phyloP scores from a whole-genome alignment of 2,113 vertebrate genomes.

The Vulpes vulpes region DNA sequence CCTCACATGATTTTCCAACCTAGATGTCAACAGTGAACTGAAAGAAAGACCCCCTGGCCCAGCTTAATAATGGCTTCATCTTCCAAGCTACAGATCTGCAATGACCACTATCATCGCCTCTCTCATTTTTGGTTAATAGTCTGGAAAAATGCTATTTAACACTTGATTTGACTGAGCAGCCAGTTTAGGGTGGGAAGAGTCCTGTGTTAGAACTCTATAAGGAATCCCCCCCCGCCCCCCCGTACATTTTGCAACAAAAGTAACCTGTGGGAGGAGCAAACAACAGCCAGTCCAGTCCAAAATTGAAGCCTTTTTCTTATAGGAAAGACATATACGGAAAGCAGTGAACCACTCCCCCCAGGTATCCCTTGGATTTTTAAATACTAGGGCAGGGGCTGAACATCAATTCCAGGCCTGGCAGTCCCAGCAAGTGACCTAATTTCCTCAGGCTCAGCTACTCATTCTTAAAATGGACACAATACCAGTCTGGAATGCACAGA shows the following conservation, averaged over 20 bases:
- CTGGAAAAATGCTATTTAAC: not conserved
- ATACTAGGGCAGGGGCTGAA: not conserved
- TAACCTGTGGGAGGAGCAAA: not conserved
- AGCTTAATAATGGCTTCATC: not conserved
- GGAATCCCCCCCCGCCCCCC: no score
- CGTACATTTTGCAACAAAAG: not conserved
- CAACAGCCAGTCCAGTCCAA: not conserved
- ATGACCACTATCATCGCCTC: not conserved
- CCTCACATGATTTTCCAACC: not conserved
- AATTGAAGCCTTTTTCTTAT: not conserved
- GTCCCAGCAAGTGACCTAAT: not conserved
- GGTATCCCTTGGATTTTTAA: not conserved
- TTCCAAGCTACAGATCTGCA: not conserved
- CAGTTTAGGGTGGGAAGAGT: not conserved
- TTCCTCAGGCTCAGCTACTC: not conserved
- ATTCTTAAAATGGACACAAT: not conserved
- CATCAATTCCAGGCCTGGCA: not conserved
- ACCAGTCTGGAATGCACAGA: not conserved
- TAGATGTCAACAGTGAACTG: not conserved
- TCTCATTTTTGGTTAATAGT: not conserved
- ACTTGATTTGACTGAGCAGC: not conserved
- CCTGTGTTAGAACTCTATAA: not conserved
- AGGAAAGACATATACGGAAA: not conserved
- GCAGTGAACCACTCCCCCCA: not conserved
- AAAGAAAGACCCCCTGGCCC: not conserved